Percentiles rank a stretch among this genome's conserved stretches.
Evolutionary conservation across 2,888 invertebrate genomes (phyloP).

Genomic region (Lissonota sp.): DNA sequence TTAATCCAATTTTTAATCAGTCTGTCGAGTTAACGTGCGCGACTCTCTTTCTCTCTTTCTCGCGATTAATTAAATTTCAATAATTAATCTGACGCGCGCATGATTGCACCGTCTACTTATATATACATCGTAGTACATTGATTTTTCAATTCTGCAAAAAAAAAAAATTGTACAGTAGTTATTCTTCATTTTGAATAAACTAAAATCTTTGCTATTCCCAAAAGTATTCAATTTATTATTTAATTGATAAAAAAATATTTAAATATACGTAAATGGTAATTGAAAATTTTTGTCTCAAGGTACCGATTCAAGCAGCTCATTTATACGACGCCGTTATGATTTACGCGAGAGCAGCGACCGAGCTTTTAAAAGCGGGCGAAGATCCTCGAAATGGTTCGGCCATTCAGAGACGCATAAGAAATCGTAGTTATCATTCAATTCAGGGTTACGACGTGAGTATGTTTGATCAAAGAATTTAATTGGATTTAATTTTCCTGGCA

Average conservation of each 20-base stretch:
- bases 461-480: background rate
- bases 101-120: background rate
- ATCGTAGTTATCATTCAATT: conserved; percentile 90
- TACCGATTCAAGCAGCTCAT: conserved; percentile 93
- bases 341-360: conserved; percentile 93
- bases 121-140: too few species aligned
- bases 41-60: background rate
- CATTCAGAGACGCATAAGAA: conserved; percentile 91
- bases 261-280: background rate
- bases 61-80: conserved; percentile 49
- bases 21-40: background rate
- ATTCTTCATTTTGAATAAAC: too few species aligned
- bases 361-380: conserved; percentile 88
- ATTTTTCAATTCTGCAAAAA: too few species aligned
- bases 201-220: too few species aligned
- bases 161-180: too few species aligned
- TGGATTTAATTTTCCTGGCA: background rate
- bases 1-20: conserved; percentile 52
- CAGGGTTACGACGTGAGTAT: conserved; percentile 91
- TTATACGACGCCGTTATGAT: conserved; percentile 95
- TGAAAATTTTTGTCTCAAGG: conserved; percentile 83
- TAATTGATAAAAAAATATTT: background rate
- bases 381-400: conserved; percentile 91
- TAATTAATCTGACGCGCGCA: conserved; percentile 35
- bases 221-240: background rate